phyloP scores from a whole-genome alignment of 2,888 invertebrate species.

The Drosophila maculinotata region DNA sequence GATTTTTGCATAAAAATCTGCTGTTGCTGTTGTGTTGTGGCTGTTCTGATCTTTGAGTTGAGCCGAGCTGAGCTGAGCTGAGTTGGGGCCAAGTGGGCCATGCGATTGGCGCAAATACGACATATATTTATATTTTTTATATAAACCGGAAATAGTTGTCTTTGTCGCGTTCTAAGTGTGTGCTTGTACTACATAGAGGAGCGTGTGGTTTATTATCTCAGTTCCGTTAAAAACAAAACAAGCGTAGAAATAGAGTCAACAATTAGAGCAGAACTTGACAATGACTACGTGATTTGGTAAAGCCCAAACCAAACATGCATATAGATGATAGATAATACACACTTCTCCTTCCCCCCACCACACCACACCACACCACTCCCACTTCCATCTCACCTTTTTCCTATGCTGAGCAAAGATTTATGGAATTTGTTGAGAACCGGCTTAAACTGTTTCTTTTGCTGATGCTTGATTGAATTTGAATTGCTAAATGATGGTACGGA shows the following conservation, averaged over 20 bases:
- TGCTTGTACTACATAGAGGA: conserved; percentile 31
- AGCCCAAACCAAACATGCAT: conserved; percentile 21
- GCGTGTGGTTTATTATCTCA: conserved; percentile 65
- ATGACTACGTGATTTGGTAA: conserved; percentile 69
- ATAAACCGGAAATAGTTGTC: conserved; percentile 69
- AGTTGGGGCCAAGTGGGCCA: conserved; percentile 47
- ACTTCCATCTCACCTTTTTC: background rate
- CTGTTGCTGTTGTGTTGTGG: conserved; percentile 16
- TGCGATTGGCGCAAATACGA: conserved; percentile 15
- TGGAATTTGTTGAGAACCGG: conserved; percentile 44
- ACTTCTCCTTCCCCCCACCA: background rate
- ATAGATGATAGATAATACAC: conserved; percentile 14
- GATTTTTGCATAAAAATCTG: conserved; percentile 54
- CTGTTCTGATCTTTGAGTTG: conserved; percentile 28
- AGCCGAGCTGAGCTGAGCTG: conserved; percentile 2
- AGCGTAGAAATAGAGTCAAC: conserved; percentile 73
- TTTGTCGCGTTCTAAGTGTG: conserved; percentile 62
- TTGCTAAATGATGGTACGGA: conserved; percentile 65
- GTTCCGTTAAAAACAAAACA: conserved; percentile 68
- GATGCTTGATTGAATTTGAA: conserved; percentile 74
- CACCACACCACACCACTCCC: too few species aligned
- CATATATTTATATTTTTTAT: conserved; percentile 27
- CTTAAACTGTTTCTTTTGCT: conserved; percentile 30
- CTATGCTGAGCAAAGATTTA: conserved; percentile 35
- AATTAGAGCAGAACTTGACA: conserved; percentile 65